Evolutionary conservation across 2,888 invertebrate species (phyloP), one percentile per base, ranked within the genome.

Genomic region (Lottia scabra): DNA sequence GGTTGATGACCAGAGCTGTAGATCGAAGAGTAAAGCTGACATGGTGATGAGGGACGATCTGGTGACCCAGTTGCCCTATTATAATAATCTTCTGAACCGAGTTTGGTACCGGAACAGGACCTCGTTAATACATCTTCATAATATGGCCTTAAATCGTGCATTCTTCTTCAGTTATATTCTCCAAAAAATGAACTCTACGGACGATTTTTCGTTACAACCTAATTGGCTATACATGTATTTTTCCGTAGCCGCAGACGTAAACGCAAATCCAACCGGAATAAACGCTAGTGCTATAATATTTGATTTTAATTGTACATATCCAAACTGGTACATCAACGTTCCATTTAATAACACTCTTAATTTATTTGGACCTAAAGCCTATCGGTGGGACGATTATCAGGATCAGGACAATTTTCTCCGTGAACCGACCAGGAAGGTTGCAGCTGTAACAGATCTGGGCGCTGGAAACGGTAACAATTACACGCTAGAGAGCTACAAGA

Each of bases 171-270:
- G 81, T 76, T 86, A 81, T 67, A 75, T 82, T 65, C 78, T 81
- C 10, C 83, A 83, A 73, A 79, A 76, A 68, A 75, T 83, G 76
- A 86, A 84, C 70, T 71, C 75, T 63, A 75, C 81, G 6, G 66
- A 76, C 13, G 46, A 70, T 16, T 96, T 89, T 87, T 96, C 96
- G 84, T 95, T 96, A 0, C 97, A 98, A 90, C 98, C 98, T 0
- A 98, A 97, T 71, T 96, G 98, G 95, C 96, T 98, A 96, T 98
- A 98, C 87, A 97, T 96, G 87, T 96, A 97, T 87, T 90, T 98
- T 38, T 97, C 97, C 0, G 95, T 96, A 0, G 95, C 97, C 0
- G 97, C 98, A 0, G 98, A 98, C 88, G 95, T 98, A 0, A 95
- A 97, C 0, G 93, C 97, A 0, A 98, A 97, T 90, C 95, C 95